phyloP scores from a whole-genome alignment of 2,113 vertebrate species.

The Nestor notabilis region DNA sequence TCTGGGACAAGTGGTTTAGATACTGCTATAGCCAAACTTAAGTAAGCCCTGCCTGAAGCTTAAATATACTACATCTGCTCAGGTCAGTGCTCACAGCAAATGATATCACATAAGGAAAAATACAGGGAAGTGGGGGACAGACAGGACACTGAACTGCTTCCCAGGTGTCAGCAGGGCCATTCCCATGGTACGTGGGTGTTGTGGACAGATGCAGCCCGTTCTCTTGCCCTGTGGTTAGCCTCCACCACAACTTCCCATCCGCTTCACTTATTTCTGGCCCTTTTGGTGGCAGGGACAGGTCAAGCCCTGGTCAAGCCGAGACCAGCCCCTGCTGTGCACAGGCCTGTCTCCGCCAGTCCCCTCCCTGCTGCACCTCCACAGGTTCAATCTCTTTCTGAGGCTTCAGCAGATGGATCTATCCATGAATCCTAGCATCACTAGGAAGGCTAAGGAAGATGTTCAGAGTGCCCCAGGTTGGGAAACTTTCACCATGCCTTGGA shows the following conservation, averaged over 20 bases:
- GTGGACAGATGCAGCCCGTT: neutral
- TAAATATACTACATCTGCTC: neutral
- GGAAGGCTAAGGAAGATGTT: neutral
- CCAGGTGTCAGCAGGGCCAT: neutral
- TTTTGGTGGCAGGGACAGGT: neutral
- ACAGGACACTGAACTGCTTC: neutral
- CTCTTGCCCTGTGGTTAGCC: neutral
- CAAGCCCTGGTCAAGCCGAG: neutral
- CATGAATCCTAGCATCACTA: neutral
- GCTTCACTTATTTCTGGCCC: neutral
- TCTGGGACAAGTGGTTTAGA: neutral
- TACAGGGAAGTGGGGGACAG: neutral
- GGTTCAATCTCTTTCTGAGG: neutral
- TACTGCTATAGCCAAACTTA: neutral
- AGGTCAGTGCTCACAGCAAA: neutral
- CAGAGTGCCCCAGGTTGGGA: neutral
- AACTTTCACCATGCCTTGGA: neutral
- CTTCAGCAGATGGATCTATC: neutral
- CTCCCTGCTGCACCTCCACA: neutral
- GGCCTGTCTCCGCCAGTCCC: neutral
- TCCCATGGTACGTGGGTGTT: neutral
- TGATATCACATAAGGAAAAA: neutral
- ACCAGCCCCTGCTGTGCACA: rapidly evolving
- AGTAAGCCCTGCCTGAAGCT: neutral
- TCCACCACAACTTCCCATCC: neutral